These are phyloP conservation scores for Axinella damicornis DNA, from an alignment of 37 sponge, comb jelly and placozoan genomes.

Conservation along the genomic window DNA sequence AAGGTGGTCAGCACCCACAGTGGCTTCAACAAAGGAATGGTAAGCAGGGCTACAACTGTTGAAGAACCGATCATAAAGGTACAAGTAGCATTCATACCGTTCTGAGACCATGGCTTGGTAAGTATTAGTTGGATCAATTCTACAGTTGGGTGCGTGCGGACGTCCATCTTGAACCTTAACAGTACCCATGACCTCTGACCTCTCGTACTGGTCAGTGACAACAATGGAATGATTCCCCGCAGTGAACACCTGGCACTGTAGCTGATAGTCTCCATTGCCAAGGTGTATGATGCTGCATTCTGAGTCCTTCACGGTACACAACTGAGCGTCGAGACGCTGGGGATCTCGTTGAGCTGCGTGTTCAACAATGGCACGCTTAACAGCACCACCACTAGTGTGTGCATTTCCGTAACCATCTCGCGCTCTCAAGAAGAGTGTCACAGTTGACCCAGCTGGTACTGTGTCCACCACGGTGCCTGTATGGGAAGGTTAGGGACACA, in stretches of 20 bases:
- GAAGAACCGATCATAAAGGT: conserved; percentile 32
- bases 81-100: background rate
- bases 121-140: background rate
- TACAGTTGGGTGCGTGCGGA: conserved; percentile 5
- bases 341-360: background rate
- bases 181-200: background rate
- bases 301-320: background rate
- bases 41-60: background rate
- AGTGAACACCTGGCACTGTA: background rate
- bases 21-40: background rate
- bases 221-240: conserved; percentile 6
- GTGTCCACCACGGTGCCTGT: background rate
- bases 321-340: too few relatives aligned
- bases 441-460: background rate
- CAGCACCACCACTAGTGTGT: conserved; percentile 26
- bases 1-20: background rate
- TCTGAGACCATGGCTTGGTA: background rate
- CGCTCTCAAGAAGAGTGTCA: background rate
- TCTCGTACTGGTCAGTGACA: background rate
- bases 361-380: background rate
- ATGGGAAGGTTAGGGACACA: too few relatives aligned
- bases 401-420: conserved; percentile 12
- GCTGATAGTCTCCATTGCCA: conserved; percentile 22
- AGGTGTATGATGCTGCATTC: background rate
- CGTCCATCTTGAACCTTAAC: background rate